Evolutionary conservation across 1,140 invertebrate genomes (phyloP), one percentile per base, ranked within the genome.

Genomic region (Caenorhabditis briggsae): DNA sequence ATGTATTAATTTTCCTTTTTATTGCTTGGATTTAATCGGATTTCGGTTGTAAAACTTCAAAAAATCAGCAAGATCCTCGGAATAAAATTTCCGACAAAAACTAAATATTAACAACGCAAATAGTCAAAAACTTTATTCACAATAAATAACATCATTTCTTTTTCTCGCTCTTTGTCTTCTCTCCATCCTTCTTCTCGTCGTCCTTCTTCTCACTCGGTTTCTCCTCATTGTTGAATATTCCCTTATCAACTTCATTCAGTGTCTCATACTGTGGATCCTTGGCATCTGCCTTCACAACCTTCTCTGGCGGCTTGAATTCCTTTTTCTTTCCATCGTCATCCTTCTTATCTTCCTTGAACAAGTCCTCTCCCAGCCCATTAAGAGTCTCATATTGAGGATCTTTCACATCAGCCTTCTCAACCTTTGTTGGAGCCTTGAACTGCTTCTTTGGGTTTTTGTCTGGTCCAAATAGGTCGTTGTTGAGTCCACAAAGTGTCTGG

Each of bases 191-290:
- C 50, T 82, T 50, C 74, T 74, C 46, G 3, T 25, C 78, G n/a
- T 55, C 78, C n/a, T 82, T 82, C 50, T 53, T 82, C 20, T 82
- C 55, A 53, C 20, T 82, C 78, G 48, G 12, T 23, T 82, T 82
- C 50, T 82, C 78, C 5, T 82, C 78, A 25, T 82, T 58, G 55
- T 82, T 82, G 23, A 82, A 82, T 16, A 82, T 53, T 25, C 55
- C 78, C 23, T 82, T 82, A 53, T 82, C 78, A 14, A 82, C 48
- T 12, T 55, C 78, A 58, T 53, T 58, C 78, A 82, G 41, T 18
- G 78, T 82, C 50, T 82, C 78, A 56, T 82, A 82, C 20, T 82
- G 78, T 82, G 78, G 78, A 58, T 82, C 55, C 25, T 82, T 82
- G 2, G 78, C 78, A 82, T 82, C 78, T 33, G 78, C 78, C 78